A percentile compares a stretch with the other conserved stretches of the same genome.
These are phyloP conservation scores for Laupala kohalensis DNA, from an alignment of 1,140 invertebrate genomes.

Conservation along the genomic window DNA sequence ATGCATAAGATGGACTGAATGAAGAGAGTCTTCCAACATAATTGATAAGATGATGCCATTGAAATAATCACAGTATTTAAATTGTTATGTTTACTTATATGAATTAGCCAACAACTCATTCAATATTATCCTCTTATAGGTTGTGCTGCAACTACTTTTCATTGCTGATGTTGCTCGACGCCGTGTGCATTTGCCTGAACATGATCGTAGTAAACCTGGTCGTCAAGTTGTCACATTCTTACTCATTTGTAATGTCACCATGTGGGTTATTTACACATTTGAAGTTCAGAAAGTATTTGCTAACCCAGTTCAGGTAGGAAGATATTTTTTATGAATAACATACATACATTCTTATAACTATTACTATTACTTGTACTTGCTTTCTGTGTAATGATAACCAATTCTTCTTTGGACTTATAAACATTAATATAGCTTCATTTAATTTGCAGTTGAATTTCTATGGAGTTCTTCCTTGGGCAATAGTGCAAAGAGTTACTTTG, in stretches of 20 bases:
- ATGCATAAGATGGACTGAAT: too few species aligned
- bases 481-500: constrained; percentile 83
- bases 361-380: too few species aligned
- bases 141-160: constrained; percentile 83
- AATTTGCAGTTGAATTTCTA: constrained; percentile 72
- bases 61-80: too few species aligned
- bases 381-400: too few species aligned
- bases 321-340: not conserved
- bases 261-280: constrained; percentile 93
- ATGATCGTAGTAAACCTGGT: constrained; percentile 85
- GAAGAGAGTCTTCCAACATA: too few species aligned
- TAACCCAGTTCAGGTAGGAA: constrained; percentile 50
- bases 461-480: constrained; percentile 84
- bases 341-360: too few species aligned
- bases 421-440: not conserved
- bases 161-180: constrained; percentile 86
- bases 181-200: constrained; percentile 76
- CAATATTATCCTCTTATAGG: constrained; percentile 35
- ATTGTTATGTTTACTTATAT: too few species aligned
- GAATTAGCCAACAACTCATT: not conserved
- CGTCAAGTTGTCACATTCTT: constrained; percentile 90
- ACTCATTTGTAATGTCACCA: constrained; percentile 85
- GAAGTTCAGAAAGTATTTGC: constrained; percentile 86
- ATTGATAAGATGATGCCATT: too few species aligned
- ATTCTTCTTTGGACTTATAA: too few species aligned